Evolutionary conservation across 2,888 invertebrate species (phyloP).

Genomic region (Drosophila imparisetae): DNA sequence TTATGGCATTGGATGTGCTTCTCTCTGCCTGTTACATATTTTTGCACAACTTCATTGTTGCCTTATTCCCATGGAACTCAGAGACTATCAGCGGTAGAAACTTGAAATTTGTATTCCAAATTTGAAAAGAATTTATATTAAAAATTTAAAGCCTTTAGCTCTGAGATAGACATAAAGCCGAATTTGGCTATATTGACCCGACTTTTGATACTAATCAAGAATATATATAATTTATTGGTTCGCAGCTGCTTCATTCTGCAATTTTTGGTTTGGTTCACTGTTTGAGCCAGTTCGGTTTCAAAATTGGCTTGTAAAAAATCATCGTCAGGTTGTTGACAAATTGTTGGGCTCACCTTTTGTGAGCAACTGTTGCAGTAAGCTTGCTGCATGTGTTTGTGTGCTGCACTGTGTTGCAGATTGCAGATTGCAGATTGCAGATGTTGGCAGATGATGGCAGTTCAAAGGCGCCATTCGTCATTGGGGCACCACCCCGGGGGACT

Average conservation of each 20-base stretch:
- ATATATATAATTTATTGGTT: neutral
- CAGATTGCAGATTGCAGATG: conserved; percentile 5
- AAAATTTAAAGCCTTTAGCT: neutral
- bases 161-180: neutral
- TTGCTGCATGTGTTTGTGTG: neutral
- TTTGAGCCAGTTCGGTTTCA: neutral
- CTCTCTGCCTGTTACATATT: neutral
- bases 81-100: neutral
- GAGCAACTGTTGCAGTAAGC: neutral
- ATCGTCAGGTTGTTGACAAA: neutral
- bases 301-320: neutral
- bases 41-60: neutral
- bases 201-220: neutral
- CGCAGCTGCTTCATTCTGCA: rapidly evolving
- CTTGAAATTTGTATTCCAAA: neutral
- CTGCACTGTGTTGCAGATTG: neutral
- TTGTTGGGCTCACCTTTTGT: neutral
- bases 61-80: neutral
- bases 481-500: conserved; percentile 15
- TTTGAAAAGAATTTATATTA: neutral
- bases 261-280: neutral
- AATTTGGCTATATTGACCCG: neutral
- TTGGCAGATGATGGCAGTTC: neutral
- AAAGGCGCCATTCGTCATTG: conserved; percentile 10
- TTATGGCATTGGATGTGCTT: neutral